Percentiles rank a stretch among this genome's conserved stretches.
These are phyloP conservation scores for Bujurquina vittata DNA, from an alignment of 2,113 vertebrate genomes.

Conservation along the genomic window DNA sequence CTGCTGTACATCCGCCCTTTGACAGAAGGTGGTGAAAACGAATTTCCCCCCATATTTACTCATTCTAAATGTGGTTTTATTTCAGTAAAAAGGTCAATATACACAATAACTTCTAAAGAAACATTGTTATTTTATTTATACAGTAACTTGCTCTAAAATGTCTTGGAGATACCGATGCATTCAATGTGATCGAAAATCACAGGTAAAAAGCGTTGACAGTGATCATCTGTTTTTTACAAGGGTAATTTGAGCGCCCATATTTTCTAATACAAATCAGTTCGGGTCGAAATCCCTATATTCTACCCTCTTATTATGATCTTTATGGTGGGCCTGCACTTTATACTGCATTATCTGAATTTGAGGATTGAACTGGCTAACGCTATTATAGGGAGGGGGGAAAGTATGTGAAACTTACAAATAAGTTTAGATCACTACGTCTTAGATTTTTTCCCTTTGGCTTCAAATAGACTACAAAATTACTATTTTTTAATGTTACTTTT, in stretches of 20 bases:
- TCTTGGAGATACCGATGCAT: background rate
- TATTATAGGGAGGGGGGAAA: background rate
- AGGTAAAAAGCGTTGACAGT: background rate
- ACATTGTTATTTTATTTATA: background rate
- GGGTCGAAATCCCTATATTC: too few species aligned
- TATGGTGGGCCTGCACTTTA: background rate
- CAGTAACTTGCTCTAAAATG: background rate
- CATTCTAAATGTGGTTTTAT: background rate
- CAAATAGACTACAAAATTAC: too few species aligned
- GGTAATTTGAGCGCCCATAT: background rate
- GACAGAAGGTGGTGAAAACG: background rate
- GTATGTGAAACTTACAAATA: background rate
- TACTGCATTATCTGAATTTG: background rate
- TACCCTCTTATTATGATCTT: background rate
- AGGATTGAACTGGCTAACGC: background rate
- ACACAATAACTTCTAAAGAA: background rate
- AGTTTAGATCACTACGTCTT: background rate
- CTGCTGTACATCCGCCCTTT: background rate
- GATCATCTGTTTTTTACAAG: background rate
- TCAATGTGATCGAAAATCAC: background rate
- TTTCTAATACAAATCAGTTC: background rate
- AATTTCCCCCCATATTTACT: background rate
- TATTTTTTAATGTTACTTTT: too few species aligned
- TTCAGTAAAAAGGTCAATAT: background rate
- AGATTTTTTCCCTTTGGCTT: too few species aligned